Evolutionary conservation across 1,140 invertebrate genomes (phyloP).

Genomic region (Drosophila nigrodunni): DNA sequence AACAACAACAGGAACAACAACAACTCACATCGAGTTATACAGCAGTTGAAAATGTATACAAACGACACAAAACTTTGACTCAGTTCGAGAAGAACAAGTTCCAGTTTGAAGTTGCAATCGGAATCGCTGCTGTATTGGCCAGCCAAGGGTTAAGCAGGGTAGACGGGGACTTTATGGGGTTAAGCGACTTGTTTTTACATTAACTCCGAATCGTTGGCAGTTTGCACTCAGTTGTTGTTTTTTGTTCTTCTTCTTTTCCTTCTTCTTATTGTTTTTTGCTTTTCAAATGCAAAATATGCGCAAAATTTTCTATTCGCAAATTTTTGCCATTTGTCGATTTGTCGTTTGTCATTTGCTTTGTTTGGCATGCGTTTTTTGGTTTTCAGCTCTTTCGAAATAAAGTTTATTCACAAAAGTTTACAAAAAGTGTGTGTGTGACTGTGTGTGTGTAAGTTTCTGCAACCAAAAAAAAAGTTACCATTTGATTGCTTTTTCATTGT

Average conservation of each 20-base stretch:
- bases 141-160: background rate
- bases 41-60: constrained; percentile 38
- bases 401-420: constrained; percentile 60
- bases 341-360: constrained; percentile 20
- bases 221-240: constrained; percentile 29
- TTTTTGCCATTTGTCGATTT: background rate
- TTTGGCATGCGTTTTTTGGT: constrained; percentile 20
- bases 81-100: constrained; percentile 17
- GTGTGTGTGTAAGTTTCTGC: constrained; percentile 45
- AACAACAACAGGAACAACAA: constrained; percentile 17
- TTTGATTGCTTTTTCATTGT: constrained; percentile 82
- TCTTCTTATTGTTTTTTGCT: constrained; percentile 38
- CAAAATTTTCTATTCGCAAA: constrained; percentile 22
- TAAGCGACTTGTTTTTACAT: constrained; percentile 51
- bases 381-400: constrained; percentile 22
- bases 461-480: constrained; percentile 45
- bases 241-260: constrained; percentile 19
- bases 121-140: background rate
- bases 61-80: constrained; percentile 47
- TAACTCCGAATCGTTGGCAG: constrained; percentile 56
- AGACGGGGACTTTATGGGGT: background rate
- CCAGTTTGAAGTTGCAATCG: constrained; percentile 1
- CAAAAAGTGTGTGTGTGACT: constrained; percentile 35
- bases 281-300: constrained; percentile 56
- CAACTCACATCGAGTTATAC: constrained; percentile 19